Evolutionary conservation across 1,140 invertebrate species (phyloP), one percentile per base, ranked within the genome.

Genomic region (Andricus grossulariae): DNA sequence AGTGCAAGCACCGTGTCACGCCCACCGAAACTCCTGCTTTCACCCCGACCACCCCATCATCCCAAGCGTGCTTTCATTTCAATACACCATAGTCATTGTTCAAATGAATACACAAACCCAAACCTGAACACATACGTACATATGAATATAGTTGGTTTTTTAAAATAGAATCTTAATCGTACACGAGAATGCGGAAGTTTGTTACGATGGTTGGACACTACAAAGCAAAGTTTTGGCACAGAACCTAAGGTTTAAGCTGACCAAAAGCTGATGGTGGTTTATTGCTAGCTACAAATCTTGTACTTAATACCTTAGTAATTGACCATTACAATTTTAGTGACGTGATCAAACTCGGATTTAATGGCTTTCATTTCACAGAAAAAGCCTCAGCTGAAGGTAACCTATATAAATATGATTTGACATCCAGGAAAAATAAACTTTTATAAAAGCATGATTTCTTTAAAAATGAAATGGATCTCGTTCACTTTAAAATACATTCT

Each of bases 1-100:
- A 73, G 70, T 83, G 85, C 84, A 87, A 80, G 80, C 73, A 86
- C 74, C 82, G 78, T 87, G 85, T 88, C 86, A 87, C 80, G 81
- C 73, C 80, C 78, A 79, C 73, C 60, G 32, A 66, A 39, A 45
- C 0, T 11, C 39, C 39, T 11, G 25, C 39, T 45, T 45, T 45
- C 73, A 83, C 76, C 79, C 77, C 79, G 76, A 79, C 73, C 76
- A 72, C 77, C 80, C 81, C 79, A 19, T 52, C 73, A 74, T 15
- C 54, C 71, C 49, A 73, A 66, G 82, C 80, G 77, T 79, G 79
- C 81, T 74, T 74, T 50, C 6, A 45, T 45, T 74, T 74, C 52
- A 21, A 66, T 66, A 66, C 25, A 25, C 25, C 25, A 39, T 66
- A 66, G 57, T 66, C 25, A 39, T 12, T 72, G 72, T 70, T 73